Evolutionary conservation across 2,888 invertebrate species (phyloP).

Genomic region (Luperina nickerlii): DNA sequence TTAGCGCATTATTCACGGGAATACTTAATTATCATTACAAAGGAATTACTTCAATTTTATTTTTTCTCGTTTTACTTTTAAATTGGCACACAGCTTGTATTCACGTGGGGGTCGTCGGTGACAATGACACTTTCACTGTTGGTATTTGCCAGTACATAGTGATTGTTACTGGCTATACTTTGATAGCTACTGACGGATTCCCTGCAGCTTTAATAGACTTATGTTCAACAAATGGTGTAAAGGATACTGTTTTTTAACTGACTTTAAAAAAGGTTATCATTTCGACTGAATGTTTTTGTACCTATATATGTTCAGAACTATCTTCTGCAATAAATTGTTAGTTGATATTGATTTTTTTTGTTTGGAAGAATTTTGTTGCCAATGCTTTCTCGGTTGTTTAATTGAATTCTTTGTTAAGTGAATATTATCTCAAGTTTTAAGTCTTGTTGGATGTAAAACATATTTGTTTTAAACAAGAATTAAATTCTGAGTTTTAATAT

Average conservation of each 20-base stretch:
- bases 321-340: background rate
- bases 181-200: background rate
- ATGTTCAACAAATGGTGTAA: background rate
- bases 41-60: conserved; percentile 34
- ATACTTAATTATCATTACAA: background rate
- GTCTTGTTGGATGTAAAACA: background rate
- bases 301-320: background rate
- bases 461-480: conserved; percentile 3
- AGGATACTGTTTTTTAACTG: background rate
- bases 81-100: conserved; percentile 23
- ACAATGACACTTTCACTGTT: background rate
- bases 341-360: background rate
- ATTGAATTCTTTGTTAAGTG: background rate
- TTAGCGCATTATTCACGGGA: background rate
- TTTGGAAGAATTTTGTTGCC: background rate
- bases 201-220: background rate
- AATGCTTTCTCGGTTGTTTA: too few species aligned
- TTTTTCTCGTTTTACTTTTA: conserved; percentile 37
- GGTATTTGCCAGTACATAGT: background rate
- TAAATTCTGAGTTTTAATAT: conserved; percentile 26
- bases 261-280: background rate
- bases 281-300: background rate
- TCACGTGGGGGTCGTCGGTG: background rate
- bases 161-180: background rate
- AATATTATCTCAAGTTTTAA: background rate